phyloP scores from a whole-genome alignment of 2,797 vertebrate genomes.

The Oryzias dopingdopingensis region DNA sequence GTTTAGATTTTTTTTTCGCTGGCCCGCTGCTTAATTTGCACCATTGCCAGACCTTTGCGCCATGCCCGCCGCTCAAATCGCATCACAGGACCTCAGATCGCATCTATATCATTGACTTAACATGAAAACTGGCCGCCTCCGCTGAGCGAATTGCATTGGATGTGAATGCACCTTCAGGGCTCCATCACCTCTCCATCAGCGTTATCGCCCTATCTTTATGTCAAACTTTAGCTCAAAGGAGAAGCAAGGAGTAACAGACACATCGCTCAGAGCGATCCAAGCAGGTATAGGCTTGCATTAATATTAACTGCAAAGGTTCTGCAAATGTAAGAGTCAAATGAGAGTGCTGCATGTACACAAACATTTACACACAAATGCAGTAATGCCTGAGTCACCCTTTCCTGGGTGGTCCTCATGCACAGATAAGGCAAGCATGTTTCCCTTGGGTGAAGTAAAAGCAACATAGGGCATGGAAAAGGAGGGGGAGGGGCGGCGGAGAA shows the following conservation, averaged over 20 bases:
- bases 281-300: slow-evolving; percentile 75
- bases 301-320: slow-evolving; percentile 73
- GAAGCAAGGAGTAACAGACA: slow-evolving; percentile 62
- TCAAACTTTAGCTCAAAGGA: slow-evolving; percentile 64
- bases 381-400: slow-evolving; percentile 69
- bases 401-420: slow-evolving; percentile 80
- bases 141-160: no score
- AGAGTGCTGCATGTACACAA: slow-evolving; percentile 39
- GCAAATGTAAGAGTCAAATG: slow-evolving; percentile 64
- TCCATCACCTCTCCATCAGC: slow-evolving; percentile 66
- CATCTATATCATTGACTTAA: no score
- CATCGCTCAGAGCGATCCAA: slow-evolving; percentile 60
- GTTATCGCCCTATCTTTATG: slow-evolving; percentile 61
- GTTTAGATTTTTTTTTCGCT: no score
- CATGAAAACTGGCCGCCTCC: no score
- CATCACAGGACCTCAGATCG: no score
- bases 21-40: no score
- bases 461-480: slow-evolving; percentile 62
- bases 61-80: no score
- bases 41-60: no score
- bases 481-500: slow-evolving; percentile 57
- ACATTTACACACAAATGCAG: slow-evolving; percentile 40
- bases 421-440: slow-evolving; percentile 80
- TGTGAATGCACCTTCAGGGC: slow-evolving; percentile 15
- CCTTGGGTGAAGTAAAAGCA: slow-evolving; percentile 77